Evolutionary conservation across 2,888 invertebrate genomes (phyloP), one percentile per base, ranked within the genome.

Genomic region (Pachydiplax longipennis): DNA sequence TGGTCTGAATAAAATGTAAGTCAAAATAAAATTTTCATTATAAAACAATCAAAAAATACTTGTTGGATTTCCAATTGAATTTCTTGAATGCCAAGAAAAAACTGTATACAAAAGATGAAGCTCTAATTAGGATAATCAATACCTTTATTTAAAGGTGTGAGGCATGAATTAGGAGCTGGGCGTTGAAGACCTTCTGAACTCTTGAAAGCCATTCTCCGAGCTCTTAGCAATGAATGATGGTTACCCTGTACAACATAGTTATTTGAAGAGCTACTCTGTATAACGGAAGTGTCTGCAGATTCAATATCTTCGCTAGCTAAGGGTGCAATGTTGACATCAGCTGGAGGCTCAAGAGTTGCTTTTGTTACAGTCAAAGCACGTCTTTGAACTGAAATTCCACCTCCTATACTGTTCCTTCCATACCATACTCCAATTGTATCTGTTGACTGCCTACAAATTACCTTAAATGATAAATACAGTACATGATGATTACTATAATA

Each of bases 401-500:
- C 40, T 53, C 58, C 65, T 10, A 61, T 35, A 12, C 53, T 35
- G 18, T 58, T 61, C 31, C 87, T 87, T 18, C 35, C 61, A 31
- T 37, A 87, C 87, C 87, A 87, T 22, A 37, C 10, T 40, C 37
- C 37, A 40, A 87, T 53, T 65, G 87, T 40, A 37, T 87, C 87
- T 37, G 58, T 87, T 61, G 87, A 90, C 91, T 92, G 73, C 82
- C 91, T 35, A 61, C 87, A 25, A 58, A 61, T 37, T 18, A 87
- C 37, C 87, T 87, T n/a, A n/a, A n/a, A 73, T 53, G 73, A 31
- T 31, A 2, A 73, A 73, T 73, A 25, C n/a, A 73, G 12, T 0
- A 31, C 0, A 44, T 31, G 31, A 31, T 31, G 6, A 73, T 18
- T 6, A 53, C 3, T n/a, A n/a, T n/a, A n/a, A n/a, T n/a, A n/a